Evolutionary conservation across 1,140 invertebrate genomes (phyloP), one percentile per base, ranked within the genome.

Genomic region (Diachasma alloeum): DNA sequence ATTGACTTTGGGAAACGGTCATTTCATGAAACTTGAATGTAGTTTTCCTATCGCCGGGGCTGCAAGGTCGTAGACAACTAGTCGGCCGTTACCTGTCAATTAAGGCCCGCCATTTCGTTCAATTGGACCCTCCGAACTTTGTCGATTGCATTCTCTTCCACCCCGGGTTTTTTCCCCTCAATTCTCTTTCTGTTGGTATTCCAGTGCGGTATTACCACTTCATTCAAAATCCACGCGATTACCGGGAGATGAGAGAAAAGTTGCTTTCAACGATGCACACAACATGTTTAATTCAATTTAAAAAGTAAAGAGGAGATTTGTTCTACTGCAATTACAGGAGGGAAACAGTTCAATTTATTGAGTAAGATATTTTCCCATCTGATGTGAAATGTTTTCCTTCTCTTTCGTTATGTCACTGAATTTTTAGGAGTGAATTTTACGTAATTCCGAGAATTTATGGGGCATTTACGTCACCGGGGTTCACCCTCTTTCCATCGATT

Each of bases 41-140:
- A 75, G 72, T 79, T 79, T 80, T 78, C 69, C 59, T 24, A 66
- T 67, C 56, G 36, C n/a, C n/a, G 39, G n/a, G 46, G 66, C 31
- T 26, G 13, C 22, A 63, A 48, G 13, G 22, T 72, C 4, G n/a
- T 53, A 24, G 24, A 24, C 53, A 71, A 53, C 44, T 15, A 5
- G n/a, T 44, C 63, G 53, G 67, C 56, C 59, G 56, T 70, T 81
- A 78, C 71, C 78, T 80, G 81, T 80, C 81, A 78, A 82, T 82
- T 82, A 79, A 78, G 78, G 81, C 80, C 78, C 72, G 72, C 74
- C 73, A 70, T 82, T 82, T 68, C 63, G 78, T 79, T 80, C 78
- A 79, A 80, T 78, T 80, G 78, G 76, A 75, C 80, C 72, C 72
- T 69, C 73, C 67, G 37, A 80, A 82, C 63, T 80, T 80, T 77